phyloP scores from a whole-genome alignment of 2,888 invertebrate genomes.

The Agrochola litura region DNA sequence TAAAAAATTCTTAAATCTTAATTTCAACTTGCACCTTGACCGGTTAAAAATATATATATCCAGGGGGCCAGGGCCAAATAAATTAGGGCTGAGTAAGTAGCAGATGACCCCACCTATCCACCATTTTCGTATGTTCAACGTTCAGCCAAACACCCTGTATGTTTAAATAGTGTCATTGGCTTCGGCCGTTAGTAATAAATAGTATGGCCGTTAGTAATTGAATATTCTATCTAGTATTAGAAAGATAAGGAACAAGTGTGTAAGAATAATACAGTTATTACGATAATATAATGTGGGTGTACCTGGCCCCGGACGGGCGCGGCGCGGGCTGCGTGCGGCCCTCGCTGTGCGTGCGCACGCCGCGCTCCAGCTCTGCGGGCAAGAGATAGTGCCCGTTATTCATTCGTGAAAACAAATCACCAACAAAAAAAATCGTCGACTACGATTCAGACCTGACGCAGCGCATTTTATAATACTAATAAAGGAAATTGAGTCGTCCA shows the following conservation, averaged over 20 bases:
- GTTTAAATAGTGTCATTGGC: no score
- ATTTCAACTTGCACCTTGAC: no score
- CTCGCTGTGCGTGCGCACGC: slow-evolving; percentile 89
- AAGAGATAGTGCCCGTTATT: background rate
- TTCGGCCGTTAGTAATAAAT: no score
- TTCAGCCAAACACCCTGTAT: no score
- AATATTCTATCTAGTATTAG: no score
- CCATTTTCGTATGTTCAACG: no score
- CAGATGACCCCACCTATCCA: no score
- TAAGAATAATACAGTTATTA: background rate
- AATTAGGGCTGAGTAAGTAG: no score
- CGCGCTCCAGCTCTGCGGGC: slow-evolving; percentile 89
- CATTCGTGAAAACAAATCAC: background rate
- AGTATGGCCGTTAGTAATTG: no score
- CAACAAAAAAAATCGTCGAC: background rate
- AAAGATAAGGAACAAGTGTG: background rate
- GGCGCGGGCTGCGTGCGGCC: slow-evolving; percentile 67
- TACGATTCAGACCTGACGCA: background rate
- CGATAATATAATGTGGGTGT: rapidly evolving
- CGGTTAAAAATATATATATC: no score
- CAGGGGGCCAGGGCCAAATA: no score
- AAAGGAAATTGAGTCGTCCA: background rate
- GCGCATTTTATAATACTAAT: background rate
- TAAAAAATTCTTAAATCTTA: no score
- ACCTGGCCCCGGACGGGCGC: slow-evolving; percentile 71